Evolutionary conservation across 2,113 vertebrate genomes (phyloP).

Genomic region (Strix aluco): DNA sequence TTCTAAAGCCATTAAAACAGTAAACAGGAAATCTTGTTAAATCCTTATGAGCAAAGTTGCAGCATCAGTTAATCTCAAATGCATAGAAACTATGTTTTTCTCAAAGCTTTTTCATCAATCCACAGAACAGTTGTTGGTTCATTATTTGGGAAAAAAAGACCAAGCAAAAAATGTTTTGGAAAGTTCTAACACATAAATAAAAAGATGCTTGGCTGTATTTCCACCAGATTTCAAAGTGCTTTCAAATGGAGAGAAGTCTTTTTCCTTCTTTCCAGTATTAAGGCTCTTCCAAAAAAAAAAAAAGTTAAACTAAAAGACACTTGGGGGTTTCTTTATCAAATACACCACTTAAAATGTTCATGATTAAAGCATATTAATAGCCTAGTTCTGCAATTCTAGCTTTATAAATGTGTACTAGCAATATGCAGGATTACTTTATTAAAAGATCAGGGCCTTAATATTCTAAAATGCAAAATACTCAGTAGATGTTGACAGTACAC

Average conservation of each 20-base stretch:
- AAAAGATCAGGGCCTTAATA: background rate
- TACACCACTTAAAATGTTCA: background rate
- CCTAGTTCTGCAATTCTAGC: background rate
- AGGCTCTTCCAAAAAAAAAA: background rate
- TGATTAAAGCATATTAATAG: background rate
- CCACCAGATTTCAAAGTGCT: constrained; percentile 28
- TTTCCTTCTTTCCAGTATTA: constrained; percentile 40
- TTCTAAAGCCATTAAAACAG: constrained; percentile 21
- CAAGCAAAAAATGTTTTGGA: background rate
- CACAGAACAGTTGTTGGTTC: background rate
- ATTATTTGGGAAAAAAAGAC: background rate
- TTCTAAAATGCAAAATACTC: background rate
- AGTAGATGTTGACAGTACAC: background rate
- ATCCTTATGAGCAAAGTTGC: background rate
- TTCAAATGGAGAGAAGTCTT: constrained; percentile 12
- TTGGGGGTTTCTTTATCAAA: background rate
- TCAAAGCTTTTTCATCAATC: background rate
- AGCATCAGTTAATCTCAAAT: background rate
- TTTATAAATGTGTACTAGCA: background rate
- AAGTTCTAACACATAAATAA: background rate
- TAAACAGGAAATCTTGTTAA: background rate
- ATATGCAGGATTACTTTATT: background rate
- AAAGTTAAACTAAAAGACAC: constrained; percentile 23
- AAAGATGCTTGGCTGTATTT: background rate
- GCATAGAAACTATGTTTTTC: background rate